Base-by-base conservation (phyloP, 2,888 invertebrate genomes). In the Sisyra nigra region DNA sequence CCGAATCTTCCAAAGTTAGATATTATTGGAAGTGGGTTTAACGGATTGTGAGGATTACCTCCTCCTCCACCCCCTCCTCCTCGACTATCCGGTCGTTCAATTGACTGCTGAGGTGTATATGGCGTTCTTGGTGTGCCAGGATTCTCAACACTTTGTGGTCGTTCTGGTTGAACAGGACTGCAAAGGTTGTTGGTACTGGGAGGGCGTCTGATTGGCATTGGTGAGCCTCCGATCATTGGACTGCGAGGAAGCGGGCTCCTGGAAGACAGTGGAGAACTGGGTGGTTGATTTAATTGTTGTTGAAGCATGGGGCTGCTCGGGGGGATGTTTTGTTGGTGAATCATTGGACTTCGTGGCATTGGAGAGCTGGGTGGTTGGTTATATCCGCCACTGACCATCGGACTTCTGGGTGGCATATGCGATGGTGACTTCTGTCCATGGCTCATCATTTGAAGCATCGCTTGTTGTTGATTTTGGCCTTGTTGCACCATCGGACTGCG, bases 111-210 rank as follows among this genome's bases (percentile, higher is more conserved):
- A 2, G 57, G 61, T 8, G 62, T 62, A 41, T 65, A 66, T 1
- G 63, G 64, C 6, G 65, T 66, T 46, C 68, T 56, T 5, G 72
- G 69, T 1, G 71, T 71, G 34, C 64, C 56, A 5, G 72, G 71
- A 56, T 72, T 74, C 49, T 73, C 73, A 1, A 71, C 68, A 51
- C 72, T 72, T 42, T 67, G 69, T 0, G 74, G 74, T 44, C 73
- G 57, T 47, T 74, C 74, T 1, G 72, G 69, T 60, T 70, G 67
- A 3, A 68, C 66, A 31, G 69, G 68, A 45, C 66, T 67, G 40
- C 55, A 56, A 32, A 57, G 50, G 45, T 63, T 65, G 42, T 66
- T 69, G 15, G 66, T 70, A 10, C 63, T 59, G 46, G 67, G 71
- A 2, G 69, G 69, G 45, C 73, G 57, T 44, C 71, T 57, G 40